Percentiles rank a stretch among this genome's conserved stretches.
Evolutionary conservation across 2,888 invertebrate genomes (phyloP).

Genomic region (Brachypalpus laphriformis): DNA sequence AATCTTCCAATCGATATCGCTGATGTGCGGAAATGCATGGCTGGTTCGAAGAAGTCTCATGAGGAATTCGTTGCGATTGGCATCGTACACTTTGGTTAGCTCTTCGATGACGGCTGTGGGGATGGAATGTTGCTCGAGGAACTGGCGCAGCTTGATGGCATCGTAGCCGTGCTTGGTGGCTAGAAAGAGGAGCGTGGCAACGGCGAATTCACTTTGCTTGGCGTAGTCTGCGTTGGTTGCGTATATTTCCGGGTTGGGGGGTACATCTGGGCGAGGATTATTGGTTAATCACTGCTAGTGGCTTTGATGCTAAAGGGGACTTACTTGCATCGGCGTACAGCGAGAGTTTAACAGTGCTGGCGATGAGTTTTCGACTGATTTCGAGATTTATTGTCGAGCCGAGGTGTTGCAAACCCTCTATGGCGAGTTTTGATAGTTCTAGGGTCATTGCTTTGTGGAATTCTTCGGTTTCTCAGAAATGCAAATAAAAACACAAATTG

Average conservation of each 20-base stretch:
- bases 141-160: constrained; percentile 76
- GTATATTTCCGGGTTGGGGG: constrained; percentile 82
- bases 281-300: neutral
- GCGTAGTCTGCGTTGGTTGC: constrained; percentile 80
- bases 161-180: constrained; percentile 80
- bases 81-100: constrained; percentile 79
- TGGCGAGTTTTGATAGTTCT: constrained; percentile 78
- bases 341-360: constrained; percentile 80
- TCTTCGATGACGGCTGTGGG: constrained; percentile 78
- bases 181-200: constrained; percentile 79
- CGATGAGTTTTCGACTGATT: constrained; percentile 80
- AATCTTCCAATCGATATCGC: constrained; percentile 82
- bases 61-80: constrained; percentile 79
- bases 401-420: constrained; percentile 80
- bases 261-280: constrained; percentile 77
- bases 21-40: constrained; percentile 80
- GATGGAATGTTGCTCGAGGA: constrained; percentile 78
- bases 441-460: constrained; percentile 54
- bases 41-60: constrained; percentile 79
- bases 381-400: constrained; percentile 78
- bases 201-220: constrained; percentile 82
- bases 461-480: constrained; percentile 8
- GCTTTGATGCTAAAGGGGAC: constrained; percentile 26
- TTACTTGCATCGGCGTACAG: constrained; percentile 81
- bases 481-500: constrained; percentile 47